Evolutionary conservation across 2,888 invertebrate species (phyloP), one percentile per base, ranked within the genome.

Genomic region (Eledona agricola): DNA sequence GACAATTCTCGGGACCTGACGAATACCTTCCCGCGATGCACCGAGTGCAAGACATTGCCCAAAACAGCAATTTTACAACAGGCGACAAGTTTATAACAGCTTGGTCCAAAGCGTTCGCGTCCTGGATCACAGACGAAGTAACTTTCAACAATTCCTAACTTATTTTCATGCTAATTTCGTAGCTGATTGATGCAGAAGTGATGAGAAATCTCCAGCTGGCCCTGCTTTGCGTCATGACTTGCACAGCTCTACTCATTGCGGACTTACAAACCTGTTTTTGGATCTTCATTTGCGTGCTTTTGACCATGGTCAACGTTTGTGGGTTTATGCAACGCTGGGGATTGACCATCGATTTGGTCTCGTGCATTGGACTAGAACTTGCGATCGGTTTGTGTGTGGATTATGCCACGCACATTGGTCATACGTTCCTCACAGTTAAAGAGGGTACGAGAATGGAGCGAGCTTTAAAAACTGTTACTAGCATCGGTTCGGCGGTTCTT

Each of bases 361-460:
- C 90, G 40, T 89, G 90, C 68, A 89, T 92, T 45, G 89, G 88
- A 15, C 77, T 92, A 5, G 89, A 91, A 66, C 78, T 92, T 17
- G 89, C 89, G 1, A 87, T 90, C 54, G 92, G 92, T 35, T 78
- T 93, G 37, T 90, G 90, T 66, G 89, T 92, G 0, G 92, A 93
- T 74, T 92, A 90, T 65, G 89, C 91, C 0, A 88, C 89, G 1
- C 90, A 90, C 68, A 85, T 90, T 3, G 89, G 89, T 0, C 90
- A 91, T 69, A 87, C 88, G 1, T 92, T 91, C 72, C 80, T 92
- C 63, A 86, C 87, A 1, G 75, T 81, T 9, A 74, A 78, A 9
- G 77, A 80, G 25, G 81, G 82, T 0, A 71, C 78, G 16, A 78
- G 78, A 26, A 77, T 80, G n/a, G 80, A 82, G 7, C 78, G 89